Percentiles rank a stretch among this genome's conserved stretches.
phyloP scores from a whole-genome alignment of 1,140 invertebrate species.

The Microplitis demolitor region DNA sequence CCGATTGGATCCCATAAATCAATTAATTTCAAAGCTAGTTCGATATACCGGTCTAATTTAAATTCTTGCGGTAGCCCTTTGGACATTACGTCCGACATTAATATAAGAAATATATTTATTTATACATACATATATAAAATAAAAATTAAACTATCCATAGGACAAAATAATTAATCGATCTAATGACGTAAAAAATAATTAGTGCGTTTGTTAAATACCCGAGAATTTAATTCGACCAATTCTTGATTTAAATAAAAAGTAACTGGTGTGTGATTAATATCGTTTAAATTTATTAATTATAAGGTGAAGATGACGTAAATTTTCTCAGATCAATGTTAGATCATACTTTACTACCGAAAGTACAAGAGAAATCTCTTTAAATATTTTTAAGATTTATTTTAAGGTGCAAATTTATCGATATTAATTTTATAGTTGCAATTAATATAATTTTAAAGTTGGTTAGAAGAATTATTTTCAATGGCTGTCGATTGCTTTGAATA shows the following conservation, averaged over 20 bases:
- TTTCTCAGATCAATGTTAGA: background rate
- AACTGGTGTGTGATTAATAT: background rate
- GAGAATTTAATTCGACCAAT: background rate
- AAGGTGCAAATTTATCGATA: no score
- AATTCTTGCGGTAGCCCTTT: slow-evolving; percentile 54
- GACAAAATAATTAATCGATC: no score
- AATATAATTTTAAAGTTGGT: no score
- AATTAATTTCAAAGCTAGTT: slow-evolving; percentile 59
- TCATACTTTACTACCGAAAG: no score
- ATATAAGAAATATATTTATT: background rate
- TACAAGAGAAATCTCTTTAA: no score
- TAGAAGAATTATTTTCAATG: no score
- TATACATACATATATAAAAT: background rate
- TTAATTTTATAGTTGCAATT: no score
- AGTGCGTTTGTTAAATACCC: slow-evolving; percentile 26
- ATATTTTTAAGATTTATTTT: no score
- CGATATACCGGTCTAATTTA: slow-evolving; percentile 57
- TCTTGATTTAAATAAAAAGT: background rate
- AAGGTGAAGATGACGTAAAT: background rate
- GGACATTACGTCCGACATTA: slow-evolving; percentile 15
- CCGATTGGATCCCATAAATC: slow-evolving; percentile 53
- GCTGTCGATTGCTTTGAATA: no score
- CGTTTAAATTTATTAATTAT: background rate
- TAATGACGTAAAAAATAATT: background rate
- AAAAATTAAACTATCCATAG: background rate